phyloP scores from a whole-genome alignment of 2,113 vertebrate species.

The Puffinus mauretanicus region DNA sequence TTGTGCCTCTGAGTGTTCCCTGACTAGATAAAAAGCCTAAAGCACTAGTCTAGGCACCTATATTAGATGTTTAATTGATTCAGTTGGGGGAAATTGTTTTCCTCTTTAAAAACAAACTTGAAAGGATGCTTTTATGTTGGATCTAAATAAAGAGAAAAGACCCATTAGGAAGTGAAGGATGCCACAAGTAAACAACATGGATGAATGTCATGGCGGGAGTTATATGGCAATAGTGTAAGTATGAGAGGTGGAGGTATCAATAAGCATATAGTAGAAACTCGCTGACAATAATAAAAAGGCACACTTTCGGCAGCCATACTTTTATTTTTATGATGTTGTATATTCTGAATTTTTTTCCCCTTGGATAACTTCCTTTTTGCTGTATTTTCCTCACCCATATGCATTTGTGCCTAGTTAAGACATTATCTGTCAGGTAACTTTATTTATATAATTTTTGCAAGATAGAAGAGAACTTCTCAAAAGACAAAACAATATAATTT shows the following conservation, averaged over 20 bases:
- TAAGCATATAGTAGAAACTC: background rate
- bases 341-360: background rate
- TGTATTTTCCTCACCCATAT: background rate
- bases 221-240: background rate
- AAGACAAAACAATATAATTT: background rate
- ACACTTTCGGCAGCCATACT: background rate
- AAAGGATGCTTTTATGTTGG: constrained; percentile 7
- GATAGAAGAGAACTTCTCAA: background rate
- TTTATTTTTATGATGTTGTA: background rate
- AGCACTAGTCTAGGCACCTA: background rate
- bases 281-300: background rate
- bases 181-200: background rate
- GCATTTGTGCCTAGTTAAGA: background rate
- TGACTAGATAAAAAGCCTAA: constrained; percentile 17
- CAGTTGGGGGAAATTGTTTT: constrained; percentile 19
- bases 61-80: constrained; percentile 44
- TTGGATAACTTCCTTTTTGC: background rate
- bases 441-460: background rate
- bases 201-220: constrained; percentile 6
- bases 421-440: background rate
- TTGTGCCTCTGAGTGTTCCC: background rate
- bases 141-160: constrained; percentile 22
- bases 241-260: background rate
- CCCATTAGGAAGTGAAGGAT: background rate
- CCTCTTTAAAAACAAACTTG: constrained; percentile 25